These are phyloP conservation scores for Nephotettix cincticeps DNA, from an alignment of 1,140 invertebrate genomes.

Conservation along the genomic window DNA sequence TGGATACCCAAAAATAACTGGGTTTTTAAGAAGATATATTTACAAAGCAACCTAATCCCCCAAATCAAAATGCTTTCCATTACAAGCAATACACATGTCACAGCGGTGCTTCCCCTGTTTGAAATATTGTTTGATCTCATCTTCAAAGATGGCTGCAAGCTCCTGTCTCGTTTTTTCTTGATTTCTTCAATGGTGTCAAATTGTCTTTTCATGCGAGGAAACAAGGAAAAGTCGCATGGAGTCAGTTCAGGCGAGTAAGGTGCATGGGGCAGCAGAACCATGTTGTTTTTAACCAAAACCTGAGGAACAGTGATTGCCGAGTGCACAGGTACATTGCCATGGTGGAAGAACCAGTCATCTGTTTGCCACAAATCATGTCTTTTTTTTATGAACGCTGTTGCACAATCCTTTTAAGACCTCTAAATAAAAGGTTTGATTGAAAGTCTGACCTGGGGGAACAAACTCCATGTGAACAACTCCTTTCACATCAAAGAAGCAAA, in stretches of 20 bases:
- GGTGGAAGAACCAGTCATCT: conserved; percentile 41
- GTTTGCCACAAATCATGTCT: conserved; percentile 32
- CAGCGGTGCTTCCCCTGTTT: conserved; percentile 33
- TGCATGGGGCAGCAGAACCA: conserved; percentile 47
- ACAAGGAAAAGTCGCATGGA: conserved; percentile 47
- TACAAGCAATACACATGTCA: conserved; percentile 32
- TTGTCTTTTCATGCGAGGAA: conserved; percentile 45
- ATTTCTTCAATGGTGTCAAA: conserved; percentile 41
- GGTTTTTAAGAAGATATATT: too few relatives aligned
- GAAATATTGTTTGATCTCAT: conserved; percentile 34
- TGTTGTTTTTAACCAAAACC: conserved; percentile 39
- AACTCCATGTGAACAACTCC: conserved; percentile 43
- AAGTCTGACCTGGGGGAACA: conserved; percentile 34
- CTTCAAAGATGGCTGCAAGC: conserved; percentile 35
- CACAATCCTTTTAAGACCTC: conserved; percentile 32
- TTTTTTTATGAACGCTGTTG: conserved; percentile 32
- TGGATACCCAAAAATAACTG: too few relatives aligned
- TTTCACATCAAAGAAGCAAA: conserved; percentile 42
- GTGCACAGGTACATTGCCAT: conserved; percentile 45
- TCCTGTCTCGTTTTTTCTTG: conserved; percentile 13
- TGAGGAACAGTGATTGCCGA: conserved; percentile 35
- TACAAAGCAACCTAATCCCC: conserved; percentile 32
- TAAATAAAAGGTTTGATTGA: conserved; percentile 34
- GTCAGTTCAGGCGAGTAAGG: conserved; percentile 50
- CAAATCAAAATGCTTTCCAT: conserved; percentile 36